Evolutionary conservation across 2,797 vertebrate species (phyloP).

Genomic region (Sebastes cheni): DNA sequence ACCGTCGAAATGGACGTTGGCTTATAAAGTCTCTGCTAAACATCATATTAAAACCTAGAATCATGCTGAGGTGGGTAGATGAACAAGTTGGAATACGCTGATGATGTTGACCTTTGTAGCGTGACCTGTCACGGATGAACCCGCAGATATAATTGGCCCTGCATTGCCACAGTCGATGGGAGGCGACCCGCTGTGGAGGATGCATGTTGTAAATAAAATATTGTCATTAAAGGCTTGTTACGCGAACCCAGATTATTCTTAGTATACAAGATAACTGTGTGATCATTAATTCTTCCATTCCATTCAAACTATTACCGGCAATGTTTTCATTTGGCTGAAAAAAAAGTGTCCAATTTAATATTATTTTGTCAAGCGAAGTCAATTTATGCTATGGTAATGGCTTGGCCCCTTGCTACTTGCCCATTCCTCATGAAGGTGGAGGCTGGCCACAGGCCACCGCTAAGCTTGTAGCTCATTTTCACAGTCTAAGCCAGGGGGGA

Average conservation of each 20-base stretch:
- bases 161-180: slow-evolving; percentile 1
- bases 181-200: background rate
- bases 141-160: slow-evolving; percentile 47
- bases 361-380: slow-evolving; percentile 52
- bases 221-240: background rate
- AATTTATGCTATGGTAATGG: slow-evolving; percentile 56
- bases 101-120: slow-evolving; percentile 55
- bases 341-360: slow-evolving; percentile 35
- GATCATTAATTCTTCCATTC: background rate
- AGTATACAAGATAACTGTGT: background rate
- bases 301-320: background rate
- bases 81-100: slow-evolving; percentile 30
- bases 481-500: slow-evolving; percentile 35
- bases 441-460: slow-evolving; percentile 48
- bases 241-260: background rate
- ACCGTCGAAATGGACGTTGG: slow-evolving; percentile 30
- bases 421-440: slow-evolving; percentile 42
- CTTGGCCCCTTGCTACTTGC: slow-evolving; percentile 42
- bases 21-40: slow-evolving; percentile 23
- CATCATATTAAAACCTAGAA: background rate
- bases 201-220: slow-evolving; percentile 6
- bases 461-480: slow-evolving; percentile 62
- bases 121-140: slow-evolving; percentile 43
- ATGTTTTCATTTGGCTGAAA: slow-evolving; percentile 9
- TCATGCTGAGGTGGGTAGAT: slow-evolving; percentile 22